A percentile compares a stretch with the other conserved stretches of the same genome.
Conservation (phyloP, 2,797 vertebrate species). For the Manis javanica region DNA sequence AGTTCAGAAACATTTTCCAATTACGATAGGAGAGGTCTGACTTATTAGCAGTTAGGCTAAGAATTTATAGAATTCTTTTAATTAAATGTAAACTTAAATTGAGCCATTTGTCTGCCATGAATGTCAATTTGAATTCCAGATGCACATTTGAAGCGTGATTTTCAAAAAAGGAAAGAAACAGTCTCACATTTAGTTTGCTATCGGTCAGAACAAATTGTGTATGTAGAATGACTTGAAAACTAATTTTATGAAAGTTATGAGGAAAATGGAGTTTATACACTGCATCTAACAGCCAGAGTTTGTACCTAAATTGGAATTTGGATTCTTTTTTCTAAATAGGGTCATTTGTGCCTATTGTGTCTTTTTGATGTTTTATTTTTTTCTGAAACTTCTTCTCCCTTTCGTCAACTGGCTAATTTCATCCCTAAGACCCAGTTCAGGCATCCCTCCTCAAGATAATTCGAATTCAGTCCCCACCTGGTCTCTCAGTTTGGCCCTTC, state of each 20-base stretch:
- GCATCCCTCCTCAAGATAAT: background rate
- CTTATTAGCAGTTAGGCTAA: background rate
- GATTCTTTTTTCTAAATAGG: background rate
- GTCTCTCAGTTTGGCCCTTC: background rate
- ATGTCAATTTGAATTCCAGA: slow-evolving; percentile 17
- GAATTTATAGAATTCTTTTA: slow-evolving; percentile 26
- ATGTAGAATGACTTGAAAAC: background rate
- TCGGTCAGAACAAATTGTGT: background rate
- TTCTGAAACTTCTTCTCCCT: background rate
- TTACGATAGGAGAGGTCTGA: background rate
- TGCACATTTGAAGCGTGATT: background rate
- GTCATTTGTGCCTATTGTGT: background rate
- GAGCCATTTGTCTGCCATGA: background rate
- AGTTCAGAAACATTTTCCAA: background rate
- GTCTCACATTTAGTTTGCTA: background rate
- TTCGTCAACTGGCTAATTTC: background rate
- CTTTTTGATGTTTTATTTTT: background rate
- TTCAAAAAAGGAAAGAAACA: slow-evolving; percentile 1
- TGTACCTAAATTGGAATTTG: background rate
- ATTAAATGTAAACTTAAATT: slow-evolving; percentile 39
- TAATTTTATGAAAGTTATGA: background rate
- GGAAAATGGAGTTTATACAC: background rate
- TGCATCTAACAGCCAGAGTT: background rate
- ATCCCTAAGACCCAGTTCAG: background rate
- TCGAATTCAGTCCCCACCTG: background rate